phyloP scores from a whole-genome alignment of 2,797 vertebrate species.

The Melanotaenia maccullochi region DNA sequence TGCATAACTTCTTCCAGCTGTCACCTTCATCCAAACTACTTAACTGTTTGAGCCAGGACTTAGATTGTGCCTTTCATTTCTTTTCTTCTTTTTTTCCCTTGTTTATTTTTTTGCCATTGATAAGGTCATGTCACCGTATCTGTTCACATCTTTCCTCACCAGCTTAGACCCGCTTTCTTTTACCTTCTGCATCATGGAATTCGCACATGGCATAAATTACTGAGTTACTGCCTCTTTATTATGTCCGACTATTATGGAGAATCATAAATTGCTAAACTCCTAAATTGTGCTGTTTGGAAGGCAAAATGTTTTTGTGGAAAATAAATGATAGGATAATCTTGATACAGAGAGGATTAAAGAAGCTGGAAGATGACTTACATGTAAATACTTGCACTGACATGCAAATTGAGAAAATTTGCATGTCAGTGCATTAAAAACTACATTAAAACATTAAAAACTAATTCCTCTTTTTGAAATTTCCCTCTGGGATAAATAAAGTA shows the following conservation, averaged over 20 bases:
- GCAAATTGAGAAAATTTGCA: slow-evolving; percentile 38
- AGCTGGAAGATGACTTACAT: slow-evolving; percentile 14
- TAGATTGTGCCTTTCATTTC: neutral
- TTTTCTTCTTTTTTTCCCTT: neutral
- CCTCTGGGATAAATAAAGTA: too few species aligned
- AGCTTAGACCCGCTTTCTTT: slow-evolving; percentile 20
- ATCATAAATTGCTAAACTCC: slow-evolving; percentile 16
- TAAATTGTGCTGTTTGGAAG: slow-evolving; percentile 26
- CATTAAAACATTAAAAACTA: slow-evolving; percentile 14
- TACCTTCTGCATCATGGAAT: slow-evolving; percentile 6
- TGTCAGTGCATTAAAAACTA: too few species aligned
- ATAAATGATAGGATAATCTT: slow-evolving; percentile 47
- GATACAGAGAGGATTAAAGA: slow-evolving; percentile 36
- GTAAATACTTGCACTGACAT: slow-evolving; percentile 19
- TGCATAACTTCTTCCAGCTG: neutral
- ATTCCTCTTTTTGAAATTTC: neutral
- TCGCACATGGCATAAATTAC: neutral
- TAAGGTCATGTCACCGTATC: neutral
- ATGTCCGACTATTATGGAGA: slow-evolving; percentile 32
- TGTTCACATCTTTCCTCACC: slow-evolving; percentile 7
- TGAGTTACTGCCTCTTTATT: slow-evolving; percentile 31
- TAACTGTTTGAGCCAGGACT: neutral
- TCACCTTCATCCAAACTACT: neutral
- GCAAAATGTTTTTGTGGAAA: slow-evolving; percentile 40
- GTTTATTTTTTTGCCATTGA: neutral